Evolutionary conservation across 1,140 invertebrate species (phyloP).

Genomic region (Steinernema khuongi): DNA sequence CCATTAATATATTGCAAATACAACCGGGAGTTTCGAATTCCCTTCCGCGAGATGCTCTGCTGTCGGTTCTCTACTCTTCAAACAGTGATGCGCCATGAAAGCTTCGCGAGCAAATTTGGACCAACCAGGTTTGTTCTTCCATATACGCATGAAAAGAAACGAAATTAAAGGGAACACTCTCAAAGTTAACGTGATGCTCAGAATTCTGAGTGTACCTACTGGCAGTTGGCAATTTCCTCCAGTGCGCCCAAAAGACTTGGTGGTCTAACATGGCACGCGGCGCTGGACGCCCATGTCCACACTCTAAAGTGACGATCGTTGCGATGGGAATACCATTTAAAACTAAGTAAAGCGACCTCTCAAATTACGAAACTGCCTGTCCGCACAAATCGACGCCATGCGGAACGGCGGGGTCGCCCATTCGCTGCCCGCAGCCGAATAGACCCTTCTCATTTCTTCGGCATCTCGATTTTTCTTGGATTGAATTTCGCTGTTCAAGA

Average conservation of each 20-base stretch:
- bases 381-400: not conserved
- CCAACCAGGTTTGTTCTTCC: constrained; percentile 41
- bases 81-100: constrained; percentile 61
- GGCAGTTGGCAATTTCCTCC: no score
- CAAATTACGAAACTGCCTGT: constrained; percentile 5
- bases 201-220: no score
- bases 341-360: constrained; percentile 1
- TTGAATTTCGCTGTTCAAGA: constrained; percentile 9
- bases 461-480: constrained; percentile 12
- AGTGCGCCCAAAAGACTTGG: no score
- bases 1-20: constrained; percentile 64
- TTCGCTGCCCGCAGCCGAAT: not conserved
- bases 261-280: no score
- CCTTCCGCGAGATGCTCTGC: constrained; percentile 63
- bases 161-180: no score
- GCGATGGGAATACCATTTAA: not conserved
- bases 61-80: constrained; percentile 62
- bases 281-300: no score
- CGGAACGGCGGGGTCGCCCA: not conserved
- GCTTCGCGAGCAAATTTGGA: constrained; percentile 62
- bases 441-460: not conserved
- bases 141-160: no score
- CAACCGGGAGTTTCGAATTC: constrained; percentile 63
- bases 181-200: no score
- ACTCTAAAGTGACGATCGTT: not conserved